These are phyloP conservation scores for Euthynnus affinis DNA, from an alignment of 2,797 vertebrate genomes.

Conservation along the genomic window DNA sequence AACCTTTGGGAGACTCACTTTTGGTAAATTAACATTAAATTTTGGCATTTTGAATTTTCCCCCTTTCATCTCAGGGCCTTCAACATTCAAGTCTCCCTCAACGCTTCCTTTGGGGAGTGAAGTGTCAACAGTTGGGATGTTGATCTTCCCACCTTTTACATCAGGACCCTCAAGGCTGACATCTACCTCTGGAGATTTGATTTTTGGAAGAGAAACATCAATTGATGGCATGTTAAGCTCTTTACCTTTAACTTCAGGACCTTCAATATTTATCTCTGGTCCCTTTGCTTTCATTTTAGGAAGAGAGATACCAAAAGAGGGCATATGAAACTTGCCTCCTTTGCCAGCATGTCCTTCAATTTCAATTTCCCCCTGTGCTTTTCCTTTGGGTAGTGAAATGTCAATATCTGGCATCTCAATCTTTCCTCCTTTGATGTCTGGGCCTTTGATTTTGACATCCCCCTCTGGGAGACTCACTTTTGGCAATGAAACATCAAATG, in stretches of 20 bases:
- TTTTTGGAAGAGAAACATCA: slow-evolving; percentile 52
- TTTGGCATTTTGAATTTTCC: slow-evolving; percentile 62
- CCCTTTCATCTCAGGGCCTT: slow-evolving; percentile 51
- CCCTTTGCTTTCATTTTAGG: slow-evolving; percentile 59
- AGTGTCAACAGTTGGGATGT: slow-evolving; percentile 53
- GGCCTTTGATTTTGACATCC: slow-evolving; percentile 7
- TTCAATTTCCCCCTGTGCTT: slow-evolving; percentile 26
- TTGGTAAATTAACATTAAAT: slow-evolving; percentile 70
- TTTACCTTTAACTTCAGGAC: slow-evolving; percentile 49
- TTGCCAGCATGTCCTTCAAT: slow-evolving; percentile 34
- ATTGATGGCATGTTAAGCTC: slow-evolving; percentile 73
- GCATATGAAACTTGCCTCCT: slow-evolving; percentile 44
- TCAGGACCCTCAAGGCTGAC: slow-evolving; percentile 34
- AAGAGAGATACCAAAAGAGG: slow-evolving; percentile 60
- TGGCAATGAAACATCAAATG: slow-evolving; percentile 9
- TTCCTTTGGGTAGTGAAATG: slow-evolving; percentile 64
- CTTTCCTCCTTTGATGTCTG: slow-evolving; percentile 50
- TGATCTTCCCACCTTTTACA: background rate
- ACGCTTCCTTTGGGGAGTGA: slow-evolving; percentile 60
- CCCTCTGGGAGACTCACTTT: slow-evolving; percentile 2
- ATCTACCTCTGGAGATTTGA: slow-evolving; percentile 34
- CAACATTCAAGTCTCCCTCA: slow-evolving; percentile 44
- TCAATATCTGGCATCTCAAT: slow-evolving; percentile 49
- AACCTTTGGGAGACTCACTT: slow-evolving; percentile 51
- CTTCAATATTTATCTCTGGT: slow-evolving; percentile 35